Conservation (phyloP, 2,888 invertebrate species). For the Xylophagus ater region DNA sequence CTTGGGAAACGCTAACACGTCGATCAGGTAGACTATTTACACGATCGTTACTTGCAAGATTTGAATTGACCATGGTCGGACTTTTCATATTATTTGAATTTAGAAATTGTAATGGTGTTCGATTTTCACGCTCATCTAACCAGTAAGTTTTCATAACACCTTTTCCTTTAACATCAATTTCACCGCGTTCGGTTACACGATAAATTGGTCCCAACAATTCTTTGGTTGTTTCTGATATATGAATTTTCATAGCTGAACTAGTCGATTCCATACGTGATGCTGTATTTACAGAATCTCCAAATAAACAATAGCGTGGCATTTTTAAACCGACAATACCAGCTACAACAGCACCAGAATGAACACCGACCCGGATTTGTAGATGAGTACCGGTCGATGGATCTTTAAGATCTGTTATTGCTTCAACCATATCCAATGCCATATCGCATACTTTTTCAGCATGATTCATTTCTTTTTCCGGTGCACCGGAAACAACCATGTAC, state of each 20-base stretch:
- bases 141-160: constrained; percentile 86
- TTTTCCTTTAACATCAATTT: constrained; percentile 85
- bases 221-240: constrained; percentile 83
- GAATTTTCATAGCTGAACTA: constrained; percentile 86
- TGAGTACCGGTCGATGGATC: constrained; percentile 87
- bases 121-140: constrained; percentile 61
- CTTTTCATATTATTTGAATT: neutral
- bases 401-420: constrained; percentile 79
- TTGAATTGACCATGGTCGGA: neutral
- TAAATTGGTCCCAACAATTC: constrained; percentile 64
- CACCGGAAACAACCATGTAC: constrained; percentile 96
- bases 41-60: constrained; percentile 16
- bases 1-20: constrained; percentile 21
- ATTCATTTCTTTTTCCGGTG: constrained; percentile 77
- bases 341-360: constrained; percentile 84
- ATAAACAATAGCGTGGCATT: constrained; percentile 61
- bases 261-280: constrained; percentile 90
- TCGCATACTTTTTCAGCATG: constrained; percentile 89
- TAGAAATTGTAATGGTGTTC: constrained; percentile 42
- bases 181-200: constrained; percentile 64
- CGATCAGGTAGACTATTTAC: constrained; percentile 5
- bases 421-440: constrained; percentile 95
- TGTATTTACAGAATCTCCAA: constrained; percentile 85
- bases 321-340: constrained; percentile 90
- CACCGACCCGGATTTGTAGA: constrained; percentile 71